phyloP scores from a whole-genome alignment of 2,113 vertebrate species.

The Mesembrinibis cayennensis region DNA sequence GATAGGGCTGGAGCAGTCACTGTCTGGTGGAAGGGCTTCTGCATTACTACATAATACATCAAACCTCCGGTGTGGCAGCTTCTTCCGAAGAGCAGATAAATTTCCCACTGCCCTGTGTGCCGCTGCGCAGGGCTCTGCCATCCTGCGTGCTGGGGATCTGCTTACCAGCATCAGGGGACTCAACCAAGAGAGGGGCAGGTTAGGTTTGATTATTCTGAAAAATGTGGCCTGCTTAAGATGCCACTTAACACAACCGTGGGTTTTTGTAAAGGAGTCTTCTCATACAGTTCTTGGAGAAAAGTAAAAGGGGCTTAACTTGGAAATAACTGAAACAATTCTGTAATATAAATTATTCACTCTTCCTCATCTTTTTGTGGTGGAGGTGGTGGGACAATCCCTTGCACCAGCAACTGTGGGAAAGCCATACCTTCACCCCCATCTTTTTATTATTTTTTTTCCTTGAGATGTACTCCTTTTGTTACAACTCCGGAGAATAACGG shows the following conservation, averaged over 20 bases:
- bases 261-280: background rate
- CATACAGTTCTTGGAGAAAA: background rate
- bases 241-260: background rate
- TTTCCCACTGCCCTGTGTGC: background rate
- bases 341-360: background rate
- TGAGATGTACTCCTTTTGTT: background rate
- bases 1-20: background rate
- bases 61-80: background rate
- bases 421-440: background rate
- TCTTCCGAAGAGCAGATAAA: background rate
- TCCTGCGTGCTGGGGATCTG: fast-evolving
- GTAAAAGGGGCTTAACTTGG: background rate
- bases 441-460: background rate
- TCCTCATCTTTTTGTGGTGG: background rate
- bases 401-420: fast-evolving
- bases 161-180: background rate
- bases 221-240: background rate
- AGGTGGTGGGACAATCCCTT: background rate
- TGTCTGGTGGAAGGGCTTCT: background rate
- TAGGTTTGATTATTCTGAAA: background rate
- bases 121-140: background rate
- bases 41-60: background rate
- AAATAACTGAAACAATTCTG: background rate
- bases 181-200: background rate
- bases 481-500: background rate